A percentile compares a stretch with the other conserved stretches of the same genome.
phyloP scores from a whole-genome alignment of 2,888 invertebrate genomes.

The Caenorhabditis angaria region DNA sequence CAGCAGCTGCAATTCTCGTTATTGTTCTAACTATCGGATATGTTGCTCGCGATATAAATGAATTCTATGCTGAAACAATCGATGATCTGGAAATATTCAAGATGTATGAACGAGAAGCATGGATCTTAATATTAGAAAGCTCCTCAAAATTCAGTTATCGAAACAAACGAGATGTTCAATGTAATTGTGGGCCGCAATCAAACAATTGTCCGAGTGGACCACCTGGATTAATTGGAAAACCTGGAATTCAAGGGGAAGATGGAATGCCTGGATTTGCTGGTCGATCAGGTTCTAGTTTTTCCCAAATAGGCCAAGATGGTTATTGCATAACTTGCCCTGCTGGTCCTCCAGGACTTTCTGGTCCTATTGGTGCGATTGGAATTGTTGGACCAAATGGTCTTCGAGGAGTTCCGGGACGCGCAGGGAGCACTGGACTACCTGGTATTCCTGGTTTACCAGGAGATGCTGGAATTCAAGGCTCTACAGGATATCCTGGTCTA shows the following conservation, averaged over 20 bases:
- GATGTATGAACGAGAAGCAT: slow-evolving; percentile 38
- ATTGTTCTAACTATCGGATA: slow-evolving; percentile 41
- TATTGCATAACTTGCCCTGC: slow-evolving; percentile 48
- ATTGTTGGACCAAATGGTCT: slow-evolving; percentile 21
- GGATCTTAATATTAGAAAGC: slow-evolving; percentile 26
- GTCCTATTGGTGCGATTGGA: slow-evolving; percentile 35
- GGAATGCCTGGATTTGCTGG: slow-evolving; percentile 43
- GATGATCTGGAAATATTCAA: slow-evolving; percentile 47
- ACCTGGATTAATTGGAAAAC: slow-evolving; percentile 50
- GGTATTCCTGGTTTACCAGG: slow-evolving; percentile 32
- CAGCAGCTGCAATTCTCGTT: slow-evolving; percentile 42
- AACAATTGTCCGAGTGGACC: slow-evolving; percentile 51
- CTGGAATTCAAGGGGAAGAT: slow-evolving; percentile 41
- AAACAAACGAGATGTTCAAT: slow-evolving; percentile 50
- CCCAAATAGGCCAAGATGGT: slow-evolving; percentile 30
- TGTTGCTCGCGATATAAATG: slow-evolving; percentile 42
- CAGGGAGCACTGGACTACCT: slow-evolving; percentile 27
- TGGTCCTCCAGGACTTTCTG: slow-evolving; percentile 33
- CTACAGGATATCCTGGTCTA: no score
- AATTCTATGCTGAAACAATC: not conserved
- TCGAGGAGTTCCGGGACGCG: slow-evolving; percentile 25
- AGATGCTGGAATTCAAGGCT: slow-evolving; percentile 36
- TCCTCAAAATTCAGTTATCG: slow-evolving; percentile 31
- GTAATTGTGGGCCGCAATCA: slow-evolving; percentile 51
- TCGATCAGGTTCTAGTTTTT: slow-evolving; percentile 36